These are phyloP conservation scores for Andrena marginata DNA, from an alignment of 2,888 invertebrate genomes.

Conservation along the genomic window DNA sequence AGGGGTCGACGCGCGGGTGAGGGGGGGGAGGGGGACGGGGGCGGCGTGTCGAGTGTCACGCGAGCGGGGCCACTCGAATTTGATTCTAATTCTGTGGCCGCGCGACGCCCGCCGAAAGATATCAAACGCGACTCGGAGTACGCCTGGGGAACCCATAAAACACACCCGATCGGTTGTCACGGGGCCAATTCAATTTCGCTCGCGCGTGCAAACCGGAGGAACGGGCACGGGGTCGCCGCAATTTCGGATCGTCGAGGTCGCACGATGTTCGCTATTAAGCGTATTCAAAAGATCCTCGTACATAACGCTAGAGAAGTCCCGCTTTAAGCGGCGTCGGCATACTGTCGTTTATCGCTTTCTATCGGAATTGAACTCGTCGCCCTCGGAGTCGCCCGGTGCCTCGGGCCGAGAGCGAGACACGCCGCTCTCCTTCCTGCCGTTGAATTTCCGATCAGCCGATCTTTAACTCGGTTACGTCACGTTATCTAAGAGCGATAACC, in stretches of 20 bases:
- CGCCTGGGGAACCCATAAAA: constrained; percentile 17
- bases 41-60: not conserved
- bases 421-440: not conserved
- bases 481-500: constrained; percentile 37
- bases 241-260: constrained; percentile 21
- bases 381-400: no score
- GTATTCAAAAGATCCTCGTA: not conserved
- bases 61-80: constrained; percentile 8
- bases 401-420: not conserved
- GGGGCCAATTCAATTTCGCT: constrained; percentile 44
- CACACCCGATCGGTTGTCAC: constrained; percentile 29
- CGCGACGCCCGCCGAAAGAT: not conserved
- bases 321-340: not conserved
- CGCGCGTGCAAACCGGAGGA: not conserved
- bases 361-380: constrained; percentile 12
- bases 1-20: not conserved
- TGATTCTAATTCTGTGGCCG: constrained; percentile 25
- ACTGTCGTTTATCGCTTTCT: not conserved
- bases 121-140: constrained; percentile 17
- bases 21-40: not conserved
- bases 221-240: not conserved
- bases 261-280: not conserved
- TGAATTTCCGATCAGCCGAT: constrained; percentile 27
- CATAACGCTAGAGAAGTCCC: not conserved
- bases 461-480: constrained; percentile 40